Conservation (phyloP, 2,888 invertebrate species). For the Lycocerus yunnanus region DNA sequence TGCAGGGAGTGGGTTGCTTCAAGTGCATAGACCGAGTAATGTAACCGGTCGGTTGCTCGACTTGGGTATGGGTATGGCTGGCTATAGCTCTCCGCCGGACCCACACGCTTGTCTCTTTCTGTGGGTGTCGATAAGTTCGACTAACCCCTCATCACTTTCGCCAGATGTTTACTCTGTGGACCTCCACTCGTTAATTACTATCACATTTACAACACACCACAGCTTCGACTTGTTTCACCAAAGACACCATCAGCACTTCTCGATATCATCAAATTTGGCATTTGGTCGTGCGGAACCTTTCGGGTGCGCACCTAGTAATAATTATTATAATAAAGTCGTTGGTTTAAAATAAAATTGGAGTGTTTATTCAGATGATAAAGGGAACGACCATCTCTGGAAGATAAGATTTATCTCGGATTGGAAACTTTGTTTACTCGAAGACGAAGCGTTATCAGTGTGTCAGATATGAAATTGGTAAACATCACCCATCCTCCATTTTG, state of each 20-base stretch:
- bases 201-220: conserved; percentile 21
- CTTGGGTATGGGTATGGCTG: conserved; percentile 9
- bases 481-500: background rate
- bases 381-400: background rate
- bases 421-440: background rate
- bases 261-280: too few species aligned
- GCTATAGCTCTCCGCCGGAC: conserved; percentile 14
- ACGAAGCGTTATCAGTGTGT: background rate
- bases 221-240: too few species aligned
- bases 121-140: conserved; percentile 35
- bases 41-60: conserved; percentile 35
- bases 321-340: too few species aligned
- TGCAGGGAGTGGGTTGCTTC: conserved; percentile 27
- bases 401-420: background rate
- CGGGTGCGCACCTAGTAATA: too few species aligned
- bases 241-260: too few species aligned
- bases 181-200: conserved; percentile 32
- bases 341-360: background rate
- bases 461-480: too few species aligned
- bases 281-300: too few species aligned
- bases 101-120: conserved; percentile 35
- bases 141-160: conserved; percentile 32
- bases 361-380: background rate
- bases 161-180: conserved; percentile 35
- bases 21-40: conserved; percentile 38